These are phyloP conservation scores for Gortyna flavago DNA, from an alignment of 2,888 invertebrate species.

Conservation along the genomic window DNA sequence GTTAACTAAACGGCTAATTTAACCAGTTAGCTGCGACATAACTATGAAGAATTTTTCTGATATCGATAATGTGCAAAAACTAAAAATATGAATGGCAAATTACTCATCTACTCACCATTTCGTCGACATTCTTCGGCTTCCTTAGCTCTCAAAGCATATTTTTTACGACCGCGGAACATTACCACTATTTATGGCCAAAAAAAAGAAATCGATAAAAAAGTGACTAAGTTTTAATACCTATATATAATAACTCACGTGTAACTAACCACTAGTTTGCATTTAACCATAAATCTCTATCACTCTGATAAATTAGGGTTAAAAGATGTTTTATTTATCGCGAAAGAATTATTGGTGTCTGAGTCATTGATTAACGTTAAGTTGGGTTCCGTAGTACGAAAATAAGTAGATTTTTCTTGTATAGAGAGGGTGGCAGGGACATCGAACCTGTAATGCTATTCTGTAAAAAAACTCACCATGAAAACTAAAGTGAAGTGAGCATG, in stretches of 20 bases:
- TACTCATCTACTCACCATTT: constrained; percentile 6
- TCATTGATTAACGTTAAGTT: constrained; percentile 4
- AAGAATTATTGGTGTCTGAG: constrained; percentile 21
- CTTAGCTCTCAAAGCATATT: constrained; percentile 33
- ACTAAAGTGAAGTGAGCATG: too few species aligned
- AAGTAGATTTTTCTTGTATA: neutral
- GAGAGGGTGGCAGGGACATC: neutral
- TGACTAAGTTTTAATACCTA: constrained; percentile 18
- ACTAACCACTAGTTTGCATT: constrained; percentile 40
- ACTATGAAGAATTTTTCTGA: neutral
- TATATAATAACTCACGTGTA: neutral
- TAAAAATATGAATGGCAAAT: constrained; percentile 16
- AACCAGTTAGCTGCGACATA: too few species aligned
- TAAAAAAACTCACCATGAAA: too few species aligned
- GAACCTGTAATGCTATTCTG: too few species aligned
- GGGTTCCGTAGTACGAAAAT: neutral
- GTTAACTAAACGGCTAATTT: too few species aligned
- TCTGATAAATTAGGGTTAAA: constrained; percentile 44
- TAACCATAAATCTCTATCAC: constrained; percentile 27
- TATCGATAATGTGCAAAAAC: neutral
- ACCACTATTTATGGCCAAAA: constrained; percentile 30
- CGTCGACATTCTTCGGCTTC: constrained; percentile 28
- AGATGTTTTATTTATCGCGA: constrained; percentile 23
- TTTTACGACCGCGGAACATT: constrained; percentile 37
- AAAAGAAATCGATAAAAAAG: constrained; percentile 27